Base-by-base conservation (phyloP, 1,140 invertebrate genomes). In the Dinothrombium tinctorium region DNA sequence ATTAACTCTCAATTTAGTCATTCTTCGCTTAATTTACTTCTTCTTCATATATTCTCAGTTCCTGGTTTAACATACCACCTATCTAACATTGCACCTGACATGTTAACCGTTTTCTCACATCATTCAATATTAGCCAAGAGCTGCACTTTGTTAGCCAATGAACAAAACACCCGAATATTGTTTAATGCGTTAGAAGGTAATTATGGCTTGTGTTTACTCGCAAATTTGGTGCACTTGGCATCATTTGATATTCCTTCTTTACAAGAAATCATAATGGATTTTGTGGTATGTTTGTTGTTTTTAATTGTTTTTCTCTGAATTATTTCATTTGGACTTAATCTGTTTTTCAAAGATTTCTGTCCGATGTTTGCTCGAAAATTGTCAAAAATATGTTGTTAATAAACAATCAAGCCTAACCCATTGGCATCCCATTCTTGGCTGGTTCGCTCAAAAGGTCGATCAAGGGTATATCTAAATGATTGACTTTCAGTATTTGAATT, bases 381-480 rank as follows among this genome's bases (percentile, higher is more conserved):
- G 80, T 56, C 74, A 80, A 49, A 71, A 75, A 49, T 84, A 82
- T 53, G 79, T 84, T 7, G 70, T 73, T 4, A 72, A 68, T 39
- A 86, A 86, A 58, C 73, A 79, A 52, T 79, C 78, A 15, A 81
- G 79, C 54, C 66, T 89, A 23, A 87, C 81, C 28, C 82, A 92
- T 56, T 95, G 87, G 86, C 87, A 98, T 64, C 86, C 89, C 14
- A 71, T 96, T 22, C 63, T 98, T 6, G 89, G 89, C n/a, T 96
- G 87, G 84, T 86, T 89, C 60, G 74, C 78, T 8, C 81, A 89
- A 49, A 69, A 71, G 8, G 71, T 80, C 33, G 81, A 90, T 55
- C 56, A 57, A 40, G 59, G 60, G 60, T 51, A n/a, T n/a, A n/a
- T n/a, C n/a, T n/a, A 40, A 37, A 35, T 38, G 15, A 29, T 43